Percentiles rank a stretch among this genome's conserved stretches.
phyloP scores from a whole-genome alignment of 2,888 invertebrate genomes.

The Gerosis bhagava region DNA sequence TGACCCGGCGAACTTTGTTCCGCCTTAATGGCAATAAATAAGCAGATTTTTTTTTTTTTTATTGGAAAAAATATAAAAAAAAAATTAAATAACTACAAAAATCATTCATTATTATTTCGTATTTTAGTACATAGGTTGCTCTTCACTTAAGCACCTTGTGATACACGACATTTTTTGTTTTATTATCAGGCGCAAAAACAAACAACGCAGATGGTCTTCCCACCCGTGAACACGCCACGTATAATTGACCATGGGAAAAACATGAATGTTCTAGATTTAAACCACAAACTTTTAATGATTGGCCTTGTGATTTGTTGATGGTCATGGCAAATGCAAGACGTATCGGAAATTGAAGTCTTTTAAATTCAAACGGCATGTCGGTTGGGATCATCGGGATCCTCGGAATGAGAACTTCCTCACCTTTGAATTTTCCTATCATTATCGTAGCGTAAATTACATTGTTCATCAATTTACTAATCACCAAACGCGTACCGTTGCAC shows the following conservation, averaged over 20 bases:
- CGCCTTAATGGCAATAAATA: no score
- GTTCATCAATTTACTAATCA: conserved; percentile 3
- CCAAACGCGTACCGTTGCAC: conserved; percentile 32
- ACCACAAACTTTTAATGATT: conserved; percentile 4
- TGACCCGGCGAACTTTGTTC: no score
- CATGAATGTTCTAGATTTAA: not conserved
- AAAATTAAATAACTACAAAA: no score
- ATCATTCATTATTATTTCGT: no score
- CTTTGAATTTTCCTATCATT: conserved; percentile 37
- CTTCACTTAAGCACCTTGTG: not conserved
- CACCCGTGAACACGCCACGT: conserved; percentile 5
- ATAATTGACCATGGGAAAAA: conserved; percentile 10
- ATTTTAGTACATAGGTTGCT: not conserved
- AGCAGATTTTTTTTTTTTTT: no score
- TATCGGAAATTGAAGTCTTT: conserved; percentile 28
- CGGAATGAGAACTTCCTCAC: conserved; percentile 37
- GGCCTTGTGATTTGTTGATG: conserved; percentile 28
- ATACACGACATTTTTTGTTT: conserved; percentile 6
- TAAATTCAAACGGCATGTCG: conserved; percentile 33
- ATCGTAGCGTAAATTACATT: conserved; percentile 15
- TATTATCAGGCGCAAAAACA: no score
- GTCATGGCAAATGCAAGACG: conserved; percentile 33
- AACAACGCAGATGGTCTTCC: conserved; percentile 1
- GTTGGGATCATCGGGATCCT: conserved; percentile 34
- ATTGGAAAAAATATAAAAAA: no score